These are phyloP conservation scores for Sarcophaga rosellei DNA, from an alignment of 2,888 invertebrate species.

Conservation along the genomic window DNA sequence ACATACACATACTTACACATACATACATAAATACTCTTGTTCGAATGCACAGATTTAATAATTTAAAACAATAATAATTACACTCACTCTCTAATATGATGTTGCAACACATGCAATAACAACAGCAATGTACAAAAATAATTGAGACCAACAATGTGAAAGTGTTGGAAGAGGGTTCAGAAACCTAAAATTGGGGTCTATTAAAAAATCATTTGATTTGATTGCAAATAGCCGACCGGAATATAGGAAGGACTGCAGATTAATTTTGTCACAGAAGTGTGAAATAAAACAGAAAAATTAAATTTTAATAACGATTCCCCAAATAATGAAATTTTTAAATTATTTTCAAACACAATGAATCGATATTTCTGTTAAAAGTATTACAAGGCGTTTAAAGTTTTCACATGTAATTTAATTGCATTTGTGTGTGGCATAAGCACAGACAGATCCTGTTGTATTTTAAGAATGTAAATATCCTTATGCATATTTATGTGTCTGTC, in stretches of 20 bases:
- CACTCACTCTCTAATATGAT: conserved; percentile 30
- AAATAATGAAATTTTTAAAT: not conserved
- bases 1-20: not conserved
- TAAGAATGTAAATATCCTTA: conserved; percentile 20
- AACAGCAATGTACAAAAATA: not conserved
- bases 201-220: conserved; percentile 60
- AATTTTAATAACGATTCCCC: not conserved
- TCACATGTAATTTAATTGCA: not conserved
- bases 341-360: not conserved
- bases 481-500: conserved; percentile 14
- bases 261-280: too few relatives aligned
- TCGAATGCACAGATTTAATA: conserved; percentile 32
- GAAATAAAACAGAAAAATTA: not conserved
- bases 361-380: not conserved
- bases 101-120: conserved; percentile 20
- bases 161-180: not conserved
- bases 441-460: not conserved
- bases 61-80: conserved; percentile 57
- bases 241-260: not conserved
- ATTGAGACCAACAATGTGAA: not conserved
- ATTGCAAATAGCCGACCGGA: not conserved
- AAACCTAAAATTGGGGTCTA: conserved; percentile 47
- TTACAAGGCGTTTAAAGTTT: not conserved
- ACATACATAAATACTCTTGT: not conserved
- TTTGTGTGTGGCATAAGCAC: not conserved